Evolutionary conservation across 2,797 vertebrate species (phyloP), one percentile per base, ranked within the genome.

Genomic region (Triplophysa yarkandensis): DNA sequence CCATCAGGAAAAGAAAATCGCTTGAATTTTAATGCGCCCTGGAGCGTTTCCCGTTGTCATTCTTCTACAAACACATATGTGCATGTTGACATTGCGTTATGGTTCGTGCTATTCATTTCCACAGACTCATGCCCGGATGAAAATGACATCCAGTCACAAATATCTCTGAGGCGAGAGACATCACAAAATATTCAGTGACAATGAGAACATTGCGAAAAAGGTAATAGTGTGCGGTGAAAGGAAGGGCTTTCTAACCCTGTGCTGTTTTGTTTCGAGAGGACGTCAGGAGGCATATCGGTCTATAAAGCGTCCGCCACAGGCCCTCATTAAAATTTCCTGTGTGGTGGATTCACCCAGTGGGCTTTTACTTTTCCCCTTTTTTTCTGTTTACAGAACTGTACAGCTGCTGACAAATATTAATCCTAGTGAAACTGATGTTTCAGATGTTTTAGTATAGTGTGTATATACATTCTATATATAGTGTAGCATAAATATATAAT

Each of bases 141-240:
- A 78, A 75, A 67, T 68, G 23, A 63, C 71, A 69, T 74, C 58
- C 27, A 60, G 34, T 71, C 63, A 68, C 52, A 32, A 68, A 76
- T 63, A 68, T 60, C 55, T 70, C 62, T 25, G 36, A 71, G 48
- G 23, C 36, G 67, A 21, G 14, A 48, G 46, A 61, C 46, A 30
- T 62, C 27, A 39, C 67, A 27, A n/a, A 46, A 21, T 43, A 67
- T 32, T 43, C 17, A 1, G 9, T 27, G 25, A 70, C 44, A 32
- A 68, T 48, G 36, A 68, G 36, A 61, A 52, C 48, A 25, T 17
- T 19, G 25, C 16, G 75, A 64, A 44, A 43, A 14, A 19, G 14
- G 44, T 32, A 73, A 64, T 30, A 55, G 39, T 46, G 36, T 74
- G 62, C 43, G 27, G 19, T 6, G 27, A 44, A 27, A 65, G 62